These are phyloP conservation scores for cat (Felis catus) DNA, from an alignment of 2,113 vertebrate species.

Conservation along the genomic window DNA sequence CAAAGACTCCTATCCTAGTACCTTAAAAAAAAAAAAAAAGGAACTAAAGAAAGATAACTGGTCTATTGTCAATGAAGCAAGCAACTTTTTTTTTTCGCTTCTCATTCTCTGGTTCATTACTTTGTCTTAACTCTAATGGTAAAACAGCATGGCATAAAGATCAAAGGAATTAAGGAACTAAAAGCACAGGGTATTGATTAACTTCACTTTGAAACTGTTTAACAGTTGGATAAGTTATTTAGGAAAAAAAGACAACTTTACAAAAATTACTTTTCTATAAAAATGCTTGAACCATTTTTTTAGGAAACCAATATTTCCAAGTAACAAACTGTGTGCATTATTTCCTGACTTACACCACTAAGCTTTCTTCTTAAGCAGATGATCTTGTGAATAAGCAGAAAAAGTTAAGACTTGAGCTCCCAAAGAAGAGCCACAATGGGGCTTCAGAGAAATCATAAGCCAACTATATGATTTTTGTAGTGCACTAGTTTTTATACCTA, in stretches of 20 bases:
- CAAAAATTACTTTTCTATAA: slow-evolving; percentile 40
- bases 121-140: slow-evolving; percentile 30
- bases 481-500: not conserved
- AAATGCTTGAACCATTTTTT: not conserved
- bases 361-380: not conserved
- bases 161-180: slow-evolving; percentile 61
- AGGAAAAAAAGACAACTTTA: slow-evolving; percentile 10
- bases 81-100: not conserved
- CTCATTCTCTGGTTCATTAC: not conserved
- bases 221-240: not conserved
- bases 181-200: slow-evolving; percentile 62
- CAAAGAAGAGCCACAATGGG: not conserved
- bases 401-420: not conserved
- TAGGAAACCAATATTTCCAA: not conserved
- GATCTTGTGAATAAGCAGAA: not conserved
- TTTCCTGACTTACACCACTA: not conserved
- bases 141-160: slow-evolving; percentile 46
- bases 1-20: slow-evolving; percentile 41
- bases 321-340: not conserved
- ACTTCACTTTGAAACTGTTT: slow-evolving; percentile 68
- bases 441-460: not conserved
- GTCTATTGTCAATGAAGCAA: not conserved
- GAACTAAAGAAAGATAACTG: slow-evolving; percentile 49
- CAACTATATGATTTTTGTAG: not conserved
- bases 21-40: slow-evolving; percentile 40